Evolutionary conservation across 2,797 vertebrate genomes (phyloP), one percentile per base, ranked within the genome.

Genomic region (Geotrypetes seraphini): DNA sequence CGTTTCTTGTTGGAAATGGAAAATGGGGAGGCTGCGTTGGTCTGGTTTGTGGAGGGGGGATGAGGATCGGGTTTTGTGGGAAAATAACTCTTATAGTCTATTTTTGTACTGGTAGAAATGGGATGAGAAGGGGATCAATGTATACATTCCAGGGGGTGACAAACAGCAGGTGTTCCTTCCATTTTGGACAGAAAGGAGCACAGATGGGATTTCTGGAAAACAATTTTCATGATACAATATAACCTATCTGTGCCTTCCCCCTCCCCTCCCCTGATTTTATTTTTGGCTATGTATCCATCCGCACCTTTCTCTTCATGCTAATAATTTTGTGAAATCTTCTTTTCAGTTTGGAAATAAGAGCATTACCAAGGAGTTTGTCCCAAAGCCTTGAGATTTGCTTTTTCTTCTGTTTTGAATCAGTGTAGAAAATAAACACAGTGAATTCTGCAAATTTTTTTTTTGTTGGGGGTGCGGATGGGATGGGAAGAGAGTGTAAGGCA

Each of bases 301-400:
- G 39, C 50, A 46, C 0, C 1, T 12, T 16, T 38, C 28, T 33
- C 38, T 36, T 36, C 19, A 8, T 43, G 40, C 62, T 52, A 67
- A 43, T 58, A 61, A 71, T 75, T 3, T 79, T 81, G 76, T 22
- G 26, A 13, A 19, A 30, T 36, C 20, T 39, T 5, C 5, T 1
- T 2, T 38, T 31, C 36, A 43, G 17, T 13, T 34, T 51, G 36
- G 12, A 17, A 12, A 9, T 17, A 14, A 3, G 34, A 28, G 25
- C 33, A 22, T 53, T 19, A 31, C 24, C 49, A 37, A 29, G 33
- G 44, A 25, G 39, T 22, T 14, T 34, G 13, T 22, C 35, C 19
- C 17, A 14, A 43, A 37, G 36, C 32, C 25, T 38, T 40, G 31
- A 27, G 12, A 11, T 24, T n/a, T 16, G 2, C 27, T 9, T 37